phyloP scores from a whole-genome alignment of 2,888 invertebrate genomes.

The Epistrophe eligans region DNA sequence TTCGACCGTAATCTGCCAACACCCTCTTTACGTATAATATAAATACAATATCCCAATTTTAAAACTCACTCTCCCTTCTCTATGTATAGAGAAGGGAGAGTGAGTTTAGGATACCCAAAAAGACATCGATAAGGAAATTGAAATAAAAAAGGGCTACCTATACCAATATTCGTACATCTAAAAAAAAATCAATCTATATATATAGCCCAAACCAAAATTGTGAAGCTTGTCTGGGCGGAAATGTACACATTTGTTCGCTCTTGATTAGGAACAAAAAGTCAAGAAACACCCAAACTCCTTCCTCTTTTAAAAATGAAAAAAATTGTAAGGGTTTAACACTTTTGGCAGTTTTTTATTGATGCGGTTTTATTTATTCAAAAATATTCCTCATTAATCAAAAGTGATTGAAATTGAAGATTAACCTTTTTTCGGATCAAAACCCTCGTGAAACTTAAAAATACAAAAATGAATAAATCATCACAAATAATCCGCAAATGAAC shows the following conservation, averaged over 20 bases:
- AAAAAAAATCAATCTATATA: slow-evolving; percentile 17
- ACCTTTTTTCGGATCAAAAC: slow-evolving; percentile 46
- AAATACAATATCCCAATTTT: slow-evolving; percentile 22
- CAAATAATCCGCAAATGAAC: slow-evolving; percentile 49
- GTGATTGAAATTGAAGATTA: slow-evolving; percentile 63
- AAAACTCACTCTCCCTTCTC: neutral
- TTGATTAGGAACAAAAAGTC: slow-evolving; percentile 13
- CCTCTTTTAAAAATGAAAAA: neutral
- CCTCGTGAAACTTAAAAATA: neutral
- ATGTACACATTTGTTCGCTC: slow-evolving; percentile 17
- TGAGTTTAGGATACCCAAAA: slow-evolving; percentile 6
- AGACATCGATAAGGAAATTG: slow-evolving; percentile 31
- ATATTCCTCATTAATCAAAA: slow-evolving; percentile 63
- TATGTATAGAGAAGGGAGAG: too few species aligned
- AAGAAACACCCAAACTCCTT: neutral
- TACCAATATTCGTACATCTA: neutral
- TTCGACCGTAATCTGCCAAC: slow-evolving; percentile 21
- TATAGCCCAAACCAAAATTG: neutral
- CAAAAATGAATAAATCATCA: slow-evolving; percentile 43
- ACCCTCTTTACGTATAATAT: slow-evolving; percentile 2
- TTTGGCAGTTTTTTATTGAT: slow-evolving; percentile 10
- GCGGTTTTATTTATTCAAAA: slow-evolving; percentile 61
- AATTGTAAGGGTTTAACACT: slow-evolving; percentile 20
- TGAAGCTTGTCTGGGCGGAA: slow-evolving; percentile 24
- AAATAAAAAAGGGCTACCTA: slow-evolving; percentile 11